A percentile compares a stretch with the other conserved stretches of the same genome.
phyloP scores from a whole-genome alignment of 2,888 invertebrate genomes.

The Stenoptilia bipunctidactyla region DNA sequence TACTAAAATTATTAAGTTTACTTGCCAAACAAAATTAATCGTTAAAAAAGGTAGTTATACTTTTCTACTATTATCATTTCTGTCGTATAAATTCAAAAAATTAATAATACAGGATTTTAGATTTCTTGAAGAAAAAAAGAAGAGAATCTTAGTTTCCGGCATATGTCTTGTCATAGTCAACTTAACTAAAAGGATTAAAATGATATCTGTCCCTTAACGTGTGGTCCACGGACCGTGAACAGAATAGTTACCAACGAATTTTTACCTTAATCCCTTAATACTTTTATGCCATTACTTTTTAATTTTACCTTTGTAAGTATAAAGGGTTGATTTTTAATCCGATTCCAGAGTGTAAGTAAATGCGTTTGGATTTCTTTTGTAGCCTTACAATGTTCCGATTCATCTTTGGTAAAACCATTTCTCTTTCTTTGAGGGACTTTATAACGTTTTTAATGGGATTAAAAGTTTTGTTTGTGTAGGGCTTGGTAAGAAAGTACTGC shows the following conservation, averaged over 20 bases:
- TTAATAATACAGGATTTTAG: no score
- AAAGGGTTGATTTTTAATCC: slow-evolving; percentile 65
- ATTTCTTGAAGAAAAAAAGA: no score
- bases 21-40: no score
- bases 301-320: slow-evolving; percentile 52
- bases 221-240: slow-evolving; percentile 65
- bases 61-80: no score
- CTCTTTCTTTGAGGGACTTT: slow-evolving; percentile 28
- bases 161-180: slow-evolving; percentile 68
- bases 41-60: no score
- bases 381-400: slow-evolving; percentile 29
- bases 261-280: slow-evolving; percentile 68
- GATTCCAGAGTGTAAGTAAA: slow-evolving; percentile 42
- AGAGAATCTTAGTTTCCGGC: slow-evolving; percentile 48
- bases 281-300: slow-evolving; percentile 65
- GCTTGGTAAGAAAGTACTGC: not conserved
- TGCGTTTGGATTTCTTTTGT: slow-evolving; percentile 42
- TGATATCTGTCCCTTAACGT: slow-evolving; percentile 65
- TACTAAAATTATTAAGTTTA: no score
- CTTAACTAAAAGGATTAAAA: slow-evolving; percentile 72
- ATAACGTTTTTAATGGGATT: slow-evolving; percentile 23
- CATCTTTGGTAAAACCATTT: slow-evolving; percentile 39
- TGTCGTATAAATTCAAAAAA: no score
- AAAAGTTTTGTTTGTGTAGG: slow-evolving; percentile 5
- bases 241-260: slow-evolving; percentile 46